A percentile compares a stretch with the other conserved stretches of the same genome.
Evolutionary conservation across 2,888 invertebrate genomes (phyloP).

Genomic region (Cotesia congregata): DNA sequence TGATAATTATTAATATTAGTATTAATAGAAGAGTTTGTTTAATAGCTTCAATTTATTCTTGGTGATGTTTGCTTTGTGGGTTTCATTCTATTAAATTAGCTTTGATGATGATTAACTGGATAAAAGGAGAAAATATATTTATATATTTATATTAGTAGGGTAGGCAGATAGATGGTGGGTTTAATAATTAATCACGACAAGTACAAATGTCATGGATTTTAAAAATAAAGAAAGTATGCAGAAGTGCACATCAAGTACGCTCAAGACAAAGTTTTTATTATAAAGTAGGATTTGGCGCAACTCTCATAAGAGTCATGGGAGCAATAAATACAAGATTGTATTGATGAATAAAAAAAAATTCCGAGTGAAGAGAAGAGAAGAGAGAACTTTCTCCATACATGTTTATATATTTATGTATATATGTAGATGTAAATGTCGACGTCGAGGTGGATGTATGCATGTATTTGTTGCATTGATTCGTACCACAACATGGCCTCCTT

Average conservation of each 20-base stretch:
- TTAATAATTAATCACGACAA: conserved; percentile 12
- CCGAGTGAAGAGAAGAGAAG: conserved; percentile 9
- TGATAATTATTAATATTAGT: background rate
- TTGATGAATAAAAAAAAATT: conserved; percentile 26
- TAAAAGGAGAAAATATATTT: background rate
- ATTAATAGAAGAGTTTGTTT: background rate
- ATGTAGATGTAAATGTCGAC: background rate
- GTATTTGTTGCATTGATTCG: conserved; percentile 32
- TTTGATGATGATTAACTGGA: background rate
- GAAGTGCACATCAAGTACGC: background rate
- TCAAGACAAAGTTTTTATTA: conserved; percentile 18
- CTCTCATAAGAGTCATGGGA: conserved; percentile 12
- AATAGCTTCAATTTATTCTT: background rate
- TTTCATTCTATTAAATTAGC: background rate
- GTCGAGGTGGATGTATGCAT: background rate
- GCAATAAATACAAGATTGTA: conserved; percentile 15
- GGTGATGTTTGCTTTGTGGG: background rate
- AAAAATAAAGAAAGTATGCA: conserved; percentile 20
- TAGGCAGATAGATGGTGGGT: background rate
- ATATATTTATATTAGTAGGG: background rate
- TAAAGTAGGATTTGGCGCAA: conserved; percentile 10
- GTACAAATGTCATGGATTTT: conserved; percentile 16
- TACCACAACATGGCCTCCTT: conserved; percentile 19
- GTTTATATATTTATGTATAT: conserved; percentile 12
- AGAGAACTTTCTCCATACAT: conserved; percentile 37